Percentiles rank a stretch among this genome's conserved stretches.
Evolutionary conservation across 1,140 invertebrate species (phyloP).

Genomic region (Leptinotarsa undecemlineata): DNA sequence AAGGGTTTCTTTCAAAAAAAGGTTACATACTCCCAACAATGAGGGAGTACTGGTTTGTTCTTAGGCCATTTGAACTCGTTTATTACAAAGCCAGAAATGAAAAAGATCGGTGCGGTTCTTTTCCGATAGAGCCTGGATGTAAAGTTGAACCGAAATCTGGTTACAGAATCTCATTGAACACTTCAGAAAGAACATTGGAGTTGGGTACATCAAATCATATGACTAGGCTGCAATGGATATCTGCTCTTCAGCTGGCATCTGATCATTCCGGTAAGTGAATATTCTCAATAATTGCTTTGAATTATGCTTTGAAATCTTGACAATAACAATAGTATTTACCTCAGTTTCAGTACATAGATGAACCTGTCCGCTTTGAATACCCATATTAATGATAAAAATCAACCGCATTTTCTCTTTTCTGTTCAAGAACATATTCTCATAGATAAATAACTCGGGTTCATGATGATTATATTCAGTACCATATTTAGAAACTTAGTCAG

Average conservation of each 20-base stretch:
- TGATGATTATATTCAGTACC: no score
- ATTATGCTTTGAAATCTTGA: no score
- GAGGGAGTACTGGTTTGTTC: conserved; percentile 79
- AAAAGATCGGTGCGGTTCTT: conserved; percentile 70
- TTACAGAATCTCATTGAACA: conserved; percentile 62
- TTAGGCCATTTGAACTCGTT: conserved; percentile 72
- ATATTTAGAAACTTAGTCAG: no score
- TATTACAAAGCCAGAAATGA: conserved; percentile 76
- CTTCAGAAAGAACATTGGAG: conserved; percentile 69
- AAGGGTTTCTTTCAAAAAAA: conserved; percentile 72
- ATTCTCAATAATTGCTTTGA: neutral
- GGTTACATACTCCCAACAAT: conserved; percentile 75
- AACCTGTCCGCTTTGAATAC: no score
- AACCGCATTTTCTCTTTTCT: no score
- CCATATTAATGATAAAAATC: no score
- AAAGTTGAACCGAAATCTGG: conserved; percentile 65
- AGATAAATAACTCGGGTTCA: no score
- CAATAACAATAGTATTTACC: no score
- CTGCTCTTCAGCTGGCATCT: conserved; percentile 70
- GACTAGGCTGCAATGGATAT: conserved; percentile 72
- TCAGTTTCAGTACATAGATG: no score
- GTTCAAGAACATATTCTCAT: no score
- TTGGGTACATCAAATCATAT: conserved; percentile 71
- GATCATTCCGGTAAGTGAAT: conserved; percentile 60
- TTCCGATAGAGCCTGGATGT: conserved; percentile 67